These are phyloP conservation scores for Thymelicus acteon DNA, from an alignment of 2,888 invertebrate genomes.

Conservation along the genomic window DNA sequence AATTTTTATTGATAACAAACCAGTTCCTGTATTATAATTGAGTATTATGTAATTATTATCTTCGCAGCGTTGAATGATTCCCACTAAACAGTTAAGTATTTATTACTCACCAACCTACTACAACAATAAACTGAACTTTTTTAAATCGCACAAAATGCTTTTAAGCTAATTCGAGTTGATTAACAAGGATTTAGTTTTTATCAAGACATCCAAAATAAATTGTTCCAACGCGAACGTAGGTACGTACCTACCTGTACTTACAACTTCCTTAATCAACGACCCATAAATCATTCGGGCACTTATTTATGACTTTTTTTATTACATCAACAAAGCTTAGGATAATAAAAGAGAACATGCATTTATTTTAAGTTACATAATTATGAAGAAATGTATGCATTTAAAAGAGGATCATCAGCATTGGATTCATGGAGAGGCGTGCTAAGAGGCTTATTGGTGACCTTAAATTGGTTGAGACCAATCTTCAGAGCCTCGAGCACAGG, in stretches of 20 bases:
- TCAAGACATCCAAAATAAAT: too few species aligned
- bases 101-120: background rate
- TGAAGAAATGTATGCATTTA: too few species aligned
- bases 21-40: too few species aligned
- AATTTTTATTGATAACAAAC: conserved; percentile 1
- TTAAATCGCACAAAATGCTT: too few species aligned
- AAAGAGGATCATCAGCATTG: too few species aligned
- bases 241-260: too few species aligned
- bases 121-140: background rate
- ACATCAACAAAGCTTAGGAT: background rate
- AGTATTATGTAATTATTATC: too few species aligned
- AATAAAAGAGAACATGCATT: background rate
- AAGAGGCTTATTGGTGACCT: too few species aligned
- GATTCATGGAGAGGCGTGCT: too few species aligned
- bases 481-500: too few species aligned
- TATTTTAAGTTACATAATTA: too few species aligned
- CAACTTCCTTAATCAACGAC: conserved; percentile 3
- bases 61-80: background rate
- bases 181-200: background rate
- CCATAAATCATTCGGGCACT: background rate
- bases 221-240: background rate
- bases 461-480: too few species aligned
- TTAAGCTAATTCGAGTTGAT: background rate
- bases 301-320: background rate
- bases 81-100: background rate